These are phyloP conservation scores for Rhaphigaster nebulosa DNA, from an alignment of 2,888 invertebrate species.

Conservation along the genomic window DNA sequence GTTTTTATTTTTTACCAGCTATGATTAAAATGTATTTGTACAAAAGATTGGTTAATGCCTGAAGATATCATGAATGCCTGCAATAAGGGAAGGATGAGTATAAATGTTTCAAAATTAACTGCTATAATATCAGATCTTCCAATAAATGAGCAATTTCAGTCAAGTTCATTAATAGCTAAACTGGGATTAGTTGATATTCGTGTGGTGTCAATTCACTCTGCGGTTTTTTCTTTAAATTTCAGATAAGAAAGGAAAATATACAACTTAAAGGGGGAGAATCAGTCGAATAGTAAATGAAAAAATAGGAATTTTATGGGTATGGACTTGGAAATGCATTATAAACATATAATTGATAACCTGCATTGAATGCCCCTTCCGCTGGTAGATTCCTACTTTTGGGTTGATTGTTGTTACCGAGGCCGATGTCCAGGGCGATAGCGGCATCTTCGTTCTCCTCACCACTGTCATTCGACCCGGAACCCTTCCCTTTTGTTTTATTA, in stretches of 20 bases:
- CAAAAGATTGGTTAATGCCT: background rate
- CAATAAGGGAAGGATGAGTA: background rate
- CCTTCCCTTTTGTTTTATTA: constrained; percentile 59
- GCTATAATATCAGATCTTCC: background rate
- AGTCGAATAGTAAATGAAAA: background rate
- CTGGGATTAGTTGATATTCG: background rate
- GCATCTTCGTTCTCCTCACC: constrained; percentile 61
- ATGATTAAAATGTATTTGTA: background rate
- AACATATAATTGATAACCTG: constrained; percentile 63
- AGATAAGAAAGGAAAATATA: background rate
- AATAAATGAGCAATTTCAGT: background rate
- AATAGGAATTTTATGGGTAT: background rate
- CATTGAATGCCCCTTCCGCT: constrained; percentile 57
- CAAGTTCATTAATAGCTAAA: background rate
- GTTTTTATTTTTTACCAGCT: background rate
- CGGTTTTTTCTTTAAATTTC: background rate
- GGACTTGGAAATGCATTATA: constrained; percentile 22
- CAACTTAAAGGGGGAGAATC: background rate
- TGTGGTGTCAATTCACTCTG: background rate
- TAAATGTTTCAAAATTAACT: background rate
- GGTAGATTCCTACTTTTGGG: constrained; percentile 54
- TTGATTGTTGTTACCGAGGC: constrained; percentile 59
- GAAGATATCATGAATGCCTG: background rate
- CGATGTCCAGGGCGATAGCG: constrained; percentile 62
- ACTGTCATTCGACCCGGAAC: constrained; percentile 59